Evolutionary conservation across 2,797 vertebrate species (phyloP), one percentile per base, ranked within the genome.

Genomic region (Monodelphis domestica): DNA sequence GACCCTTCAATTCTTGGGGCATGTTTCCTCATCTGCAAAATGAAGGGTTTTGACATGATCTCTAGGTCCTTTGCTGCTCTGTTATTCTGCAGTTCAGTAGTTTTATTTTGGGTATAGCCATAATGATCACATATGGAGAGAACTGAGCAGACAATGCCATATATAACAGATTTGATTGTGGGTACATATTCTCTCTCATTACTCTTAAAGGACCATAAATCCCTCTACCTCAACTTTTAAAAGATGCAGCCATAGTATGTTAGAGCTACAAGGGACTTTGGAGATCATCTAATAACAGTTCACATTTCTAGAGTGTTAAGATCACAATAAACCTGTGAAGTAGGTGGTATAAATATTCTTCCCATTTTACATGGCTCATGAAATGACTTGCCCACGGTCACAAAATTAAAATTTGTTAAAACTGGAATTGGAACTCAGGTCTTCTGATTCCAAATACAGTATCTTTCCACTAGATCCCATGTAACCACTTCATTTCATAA

Each of bases 371-470:
- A 70, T 70, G n/a, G 15, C 63, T 70, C 63, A 38, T 84, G 84
- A 90, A 91, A 91, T 88, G 87, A 88, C 53, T 87, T 59, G 12
- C 28, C 57, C 21, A 51, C 52, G 3, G 14, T 92, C 53, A 94
- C 56, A 53, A 21, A 91, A 38, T 5, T 88, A n/a, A 6, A n/a
- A 55, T 51, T 24, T 53, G 55, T 63, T 87, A 55, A 10, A 93
- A 24, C 4, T 93, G 63, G 89, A 6, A 70, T 90, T 57, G 63
- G 52, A 92, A 91, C 87, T 89, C 54, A 53, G 50, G 17, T n/a
- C 3, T 93, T 87, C 59, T n/a, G 15, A 63, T 63, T 63, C 30
- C 14, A 17, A 63, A 63, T n/a, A 33, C 14, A n/a, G 12, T 15
- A 3, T 70, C n/a, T 38, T 70, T 38, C 21, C 63, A 38, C 63